Evolutionary conservation across 2,113 vertebrate species (phyloP).

Genomic region (Aptenodytes forsteri): DNA sequence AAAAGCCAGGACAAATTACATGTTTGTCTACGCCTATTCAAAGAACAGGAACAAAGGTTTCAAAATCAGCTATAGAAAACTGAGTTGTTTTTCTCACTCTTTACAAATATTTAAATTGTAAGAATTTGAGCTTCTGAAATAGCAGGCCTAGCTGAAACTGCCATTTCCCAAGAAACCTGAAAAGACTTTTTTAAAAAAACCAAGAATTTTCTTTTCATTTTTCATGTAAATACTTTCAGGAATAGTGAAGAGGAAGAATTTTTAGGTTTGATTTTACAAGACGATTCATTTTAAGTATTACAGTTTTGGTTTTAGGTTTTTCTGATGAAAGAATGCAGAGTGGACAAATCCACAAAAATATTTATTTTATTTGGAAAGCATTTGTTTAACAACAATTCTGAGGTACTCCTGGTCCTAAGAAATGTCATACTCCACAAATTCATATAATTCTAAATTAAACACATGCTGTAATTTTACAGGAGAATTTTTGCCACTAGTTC

Average conservation of each 20-base stretch:
- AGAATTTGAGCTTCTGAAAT: not conserved
- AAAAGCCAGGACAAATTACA: constrained; percentile 48
- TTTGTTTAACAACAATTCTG: not conserved
- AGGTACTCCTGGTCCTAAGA: not conserved
- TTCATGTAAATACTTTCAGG: not conserved
- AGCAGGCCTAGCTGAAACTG: not conserved
- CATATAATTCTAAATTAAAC: not conserved
- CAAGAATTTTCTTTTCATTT: not conserved
- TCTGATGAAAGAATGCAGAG: not conserved
- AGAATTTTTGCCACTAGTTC: not conserved
- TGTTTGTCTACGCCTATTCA: not conserved
- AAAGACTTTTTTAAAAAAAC: not conserved
- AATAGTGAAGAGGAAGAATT: not conserved
- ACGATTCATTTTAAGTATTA: not conserved
- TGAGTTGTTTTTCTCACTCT: constrained; percentile 1
- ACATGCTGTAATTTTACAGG: not conserved
- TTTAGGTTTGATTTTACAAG: not conserved
- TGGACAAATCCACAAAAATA: not conserved
- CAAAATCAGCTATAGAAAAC: not conserved
- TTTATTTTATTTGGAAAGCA: not conserved
- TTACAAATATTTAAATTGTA: constrained; percentile 41
- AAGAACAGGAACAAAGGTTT: constrained; percentile 18
- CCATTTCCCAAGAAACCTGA: not conserved
- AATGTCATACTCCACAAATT: not conserved
- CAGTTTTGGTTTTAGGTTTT: not conserved